A percentile compares a stretch with the other conserved stretches of the same genome.
These are phyloP conservation scores for Nycteola revayana DNA, from an alignment of 2,888 invertebrate species.

Conservation along the genomic window DNA sequence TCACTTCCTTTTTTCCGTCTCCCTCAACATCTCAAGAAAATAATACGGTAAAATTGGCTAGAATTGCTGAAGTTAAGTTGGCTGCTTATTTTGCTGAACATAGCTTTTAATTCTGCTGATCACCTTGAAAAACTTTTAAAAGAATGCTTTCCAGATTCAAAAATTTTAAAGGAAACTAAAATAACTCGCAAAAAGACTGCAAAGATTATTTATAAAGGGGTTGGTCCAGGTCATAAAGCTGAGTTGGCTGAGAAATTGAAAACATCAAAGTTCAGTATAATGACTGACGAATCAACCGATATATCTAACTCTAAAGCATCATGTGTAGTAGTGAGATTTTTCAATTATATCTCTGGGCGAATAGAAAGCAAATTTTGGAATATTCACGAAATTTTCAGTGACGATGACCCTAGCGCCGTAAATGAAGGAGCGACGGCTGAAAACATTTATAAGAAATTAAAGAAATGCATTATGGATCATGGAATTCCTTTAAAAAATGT, in stretches of 20 bases:
- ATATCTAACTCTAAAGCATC: slow-evolving; percentile 26
- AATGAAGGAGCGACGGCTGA: slow-evolving; percentile 23
- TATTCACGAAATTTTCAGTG: slow-evolving; percentile 25
- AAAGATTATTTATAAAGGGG: slow-evolving; percentile 18
- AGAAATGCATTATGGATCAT: slow-evolving; percentile 16
- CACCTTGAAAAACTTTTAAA: slow-evolving; percentile 18
- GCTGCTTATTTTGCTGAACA: slow-evolving; percentile 25
- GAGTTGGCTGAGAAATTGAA: slow-evolving; percentile 13
- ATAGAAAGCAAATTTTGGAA: slow-evolving; percentile 30
- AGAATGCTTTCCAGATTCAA: slow-evolving; percentile 23
- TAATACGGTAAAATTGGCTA: too few species aligned
- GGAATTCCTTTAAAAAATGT: slow-evolving; percentile 24
- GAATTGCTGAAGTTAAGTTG: slow-evolving; percentile 24
- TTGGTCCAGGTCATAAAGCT: not conserved
- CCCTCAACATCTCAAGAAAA: too few species aligned
- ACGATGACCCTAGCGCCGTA: slow-evolving; percentile 6
- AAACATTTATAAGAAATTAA: slow-evolving; percentile 15
- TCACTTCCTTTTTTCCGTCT: too few species aligned
- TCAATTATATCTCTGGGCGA: slow-evolving; percentile 11
- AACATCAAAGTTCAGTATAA: slow-evolving; percentile 20
- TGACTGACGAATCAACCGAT: slow-evolving; percentile 28
- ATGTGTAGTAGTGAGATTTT: slow-evolving; percentile 20
- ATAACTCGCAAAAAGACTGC: slow-evolving; percentile 18
- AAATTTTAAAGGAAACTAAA: slow-evolving; percentile 20
- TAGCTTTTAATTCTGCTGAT: slow-evolving; percentile 21